phyloP scores from a whole-genome alignment of 1,140 invertebrate genomes.

The Leptopilina clavipes region DNA sequence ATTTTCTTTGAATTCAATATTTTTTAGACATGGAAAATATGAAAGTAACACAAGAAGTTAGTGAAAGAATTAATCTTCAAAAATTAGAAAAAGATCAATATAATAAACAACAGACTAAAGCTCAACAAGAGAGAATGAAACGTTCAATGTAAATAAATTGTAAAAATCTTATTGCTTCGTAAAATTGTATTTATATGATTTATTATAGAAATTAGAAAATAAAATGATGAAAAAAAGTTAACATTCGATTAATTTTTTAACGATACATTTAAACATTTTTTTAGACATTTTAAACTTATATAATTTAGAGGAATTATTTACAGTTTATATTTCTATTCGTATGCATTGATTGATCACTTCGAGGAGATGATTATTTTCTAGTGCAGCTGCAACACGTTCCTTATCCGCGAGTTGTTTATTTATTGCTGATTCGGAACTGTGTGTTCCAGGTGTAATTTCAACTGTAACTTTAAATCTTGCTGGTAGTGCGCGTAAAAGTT shows the following conservation, averaged over 20 bases:
- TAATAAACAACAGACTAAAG: not conserved
- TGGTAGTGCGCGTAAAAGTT: slow-evolving; percentile 91
- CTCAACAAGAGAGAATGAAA: not conserved
- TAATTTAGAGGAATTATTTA: not conserved
- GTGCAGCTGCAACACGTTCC: slow-evolving; percentile 96
- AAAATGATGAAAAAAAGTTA: not conserved
- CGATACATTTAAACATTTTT: not conserved
- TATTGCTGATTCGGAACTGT: slow-evolving; percentile 92
- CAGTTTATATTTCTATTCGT: slow-evolving; percentile 55
- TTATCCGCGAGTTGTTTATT: slow-evolving; percentile 99
- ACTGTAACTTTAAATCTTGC: slow-evolving; percentile 92
- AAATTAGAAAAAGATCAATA: not conserved
- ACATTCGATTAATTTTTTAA: not conserved
- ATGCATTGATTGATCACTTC: slow-evolving; percentile 97
- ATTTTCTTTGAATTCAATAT: not conserved
- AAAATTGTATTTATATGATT: not conserved
- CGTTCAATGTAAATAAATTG: slow-evolving; percentile 14
- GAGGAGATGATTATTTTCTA: slow-evolving; percentile 94
- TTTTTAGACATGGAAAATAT: not conserved
- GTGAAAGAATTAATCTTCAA: not conserved
- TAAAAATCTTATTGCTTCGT: not conserved
- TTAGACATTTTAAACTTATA: not conserved
- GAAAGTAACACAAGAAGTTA: not conserved
- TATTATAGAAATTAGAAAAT: slow-evolving; percentile 14
- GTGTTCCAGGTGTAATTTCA: slow-evolving; percentile 92